Conservation (phyloP, 2,888 invertebrate genomes). For the Ypsolopha sequella region DNA sequence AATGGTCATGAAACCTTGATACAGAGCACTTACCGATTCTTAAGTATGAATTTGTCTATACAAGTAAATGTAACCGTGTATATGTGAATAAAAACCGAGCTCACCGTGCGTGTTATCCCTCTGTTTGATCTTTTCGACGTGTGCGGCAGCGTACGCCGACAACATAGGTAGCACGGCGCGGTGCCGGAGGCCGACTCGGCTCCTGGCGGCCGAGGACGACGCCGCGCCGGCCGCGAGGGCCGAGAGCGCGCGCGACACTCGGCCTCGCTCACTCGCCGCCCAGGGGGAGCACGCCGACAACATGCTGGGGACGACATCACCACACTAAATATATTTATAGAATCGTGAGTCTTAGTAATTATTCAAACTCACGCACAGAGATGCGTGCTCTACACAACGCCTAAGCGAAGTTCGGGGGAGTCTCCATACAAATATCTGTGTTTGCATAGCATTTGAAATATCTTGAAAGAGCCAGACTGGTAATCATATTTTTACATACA, state of each 20-base stretch:
- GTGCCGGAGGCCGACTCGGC: conserved; percentile 7
- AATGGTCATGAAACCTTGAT: no score
- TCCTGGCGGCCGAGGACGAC: conserved; percentile 8
- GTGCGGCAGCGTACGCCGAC: conserved; percentile 35
- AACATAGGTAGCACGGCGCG: conserved; percentile 35
- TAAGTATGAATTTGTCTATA: no score
- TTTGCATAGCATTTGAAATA: no score
- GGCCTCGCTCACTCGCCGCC: conserved; percentile 9
- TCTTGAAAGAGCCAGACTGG: no score
- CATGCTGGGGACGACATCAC: not conserved
- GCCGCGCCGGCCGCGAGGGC: conserved; percentile 11
- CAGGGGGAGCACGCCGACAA: conserved; percentile 24
- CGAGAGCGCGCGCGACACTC: conserved; percentile 8
- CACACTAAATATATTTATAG: not conserved
- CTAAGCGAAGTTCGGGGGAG: no score
- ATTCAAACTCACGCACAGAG: no score
- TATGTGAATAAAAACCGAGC: conserved; percentile 2
- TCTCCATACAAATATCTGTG: no score
- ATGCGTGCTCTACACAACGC: no score
- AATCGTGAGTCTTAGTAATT: no score
- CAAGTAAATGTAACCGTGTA: no score
- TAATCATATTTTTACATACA: no score
- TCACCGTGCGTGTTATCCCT: conserved; percentile 45
- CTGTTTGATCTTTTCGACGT: conserved; percentile 35
- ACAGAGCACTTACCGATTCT: no score